Percentiles rank a stretch among this genome's conserved stretches.
Evolutionary conservation across 2,113 vertebrate genomes (phyloP).

Genomic region (Pao palembangensis): DNA sequence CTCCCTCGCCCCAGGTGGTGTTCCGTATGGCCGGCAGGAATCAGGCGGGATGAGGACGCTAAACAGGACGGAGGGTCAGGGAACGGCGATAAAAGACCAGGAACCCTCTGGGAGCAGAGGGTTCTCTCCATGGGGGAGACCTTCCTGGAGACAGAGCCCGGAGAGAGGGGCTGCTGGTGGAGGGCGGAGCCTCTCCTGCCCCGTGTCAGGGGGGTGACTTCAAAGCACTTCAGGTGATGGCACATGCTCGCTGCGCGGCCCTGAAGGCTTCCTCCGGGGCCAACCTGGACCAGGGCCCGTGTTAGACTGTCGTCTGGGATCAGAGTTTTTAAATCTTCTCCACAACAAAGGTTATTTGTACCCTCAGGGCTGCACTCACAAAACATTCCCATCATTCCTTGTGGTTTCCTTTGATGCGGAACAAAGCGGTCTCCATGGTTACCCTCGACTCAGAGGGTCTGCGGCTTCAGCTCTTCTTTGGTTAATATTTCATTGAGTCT

Average conservation of each 20-base stretch:
- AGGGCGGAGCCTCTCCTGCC: slow-evolving; percentile 39
- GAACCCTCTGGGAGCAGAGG: slow-evolving; percentile 36
- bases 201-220: slow-evolving; percentile 61
- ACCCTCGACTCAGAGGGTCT: slow-evolving; percentile 18
- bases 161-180: no score
- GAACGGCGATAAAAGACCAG: slow-evolving; percentile 14
- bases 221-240: slow-evolving; percentile 55
- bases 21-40: slow-evolving; percentile 59
- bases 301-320: no score
- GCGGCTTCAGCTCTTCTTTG: no score
- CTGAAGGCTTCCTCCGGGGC: slow-evolving; percentile 7
- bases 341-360: slow-evolving; percentile 3
- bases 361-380: no score
- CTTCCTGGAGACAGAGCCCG: slow-evolving; percentile 49
- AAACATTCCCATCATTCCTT: no score
- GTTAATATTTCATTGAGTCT: slow-evolving; percentile 53
- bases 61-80: slow-evolving; percentile 23
- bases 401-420: no score
- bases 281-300: no score
- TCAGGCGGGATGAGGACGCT: slow-evolving; percentile 37
- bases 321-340: no score
- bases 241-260: slow-evolving; percentile 41
- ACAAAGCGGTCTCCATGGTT: slow-evolving; percentile 14
- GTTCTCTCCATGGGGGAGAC: slow-evolving; percentile 42
- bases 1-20: slow-evolving; percentile 49